Base-by-base conservation (phyloP, 2,888 invertebrate genomes). In the Netelia inedita region DNA sequence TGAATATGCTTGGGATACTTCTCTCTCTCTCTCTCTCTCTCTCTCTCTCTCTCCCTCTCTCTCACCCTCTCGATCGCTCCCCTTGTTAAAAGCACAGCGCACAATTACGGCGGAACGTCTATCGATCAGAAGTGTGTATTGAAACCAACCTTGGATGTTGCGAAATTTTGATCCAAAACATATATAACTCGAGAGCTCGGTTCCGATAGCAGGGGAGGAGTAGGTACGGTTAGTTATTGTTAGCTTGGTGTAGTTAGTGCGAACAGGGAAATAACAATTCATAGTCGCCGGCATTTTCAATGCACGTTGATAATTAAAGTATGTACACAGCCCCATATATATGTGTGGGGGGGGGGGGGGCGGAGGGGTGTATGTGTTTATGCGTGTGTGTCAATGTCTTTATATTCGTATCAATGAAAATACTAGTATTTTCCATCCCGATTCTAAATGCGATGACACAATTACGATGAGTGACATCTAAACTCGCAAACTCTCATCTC, bases 91-190 rank as follows among this genome's bases (percentile, higher is more conserved):
- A 69, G 46, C n/a, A 19, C 23, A 65, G 41, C 41, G 23, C 66
- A 41, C 73, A 82, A 78, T 68, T 78, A 43, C 61, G 28, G 55
- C 10, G 59, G 53, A 73, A 74, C 68, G 82, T 68, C 35, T 59
- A 55, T 82, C 73, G 78, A 78, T 73, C 28, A 53, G 11, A 53
- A 10, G 28, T 68, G 55, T 14, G 43, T 41, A 73, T 74, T 55
- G 53, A 79, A 68, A 83, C n/a, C n/a, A 28, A 43, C 74, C 66
- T 83, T 79, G 23, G 59, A 23, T 19, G 46, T 74, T 68, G 10
- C 41, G 43, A 43, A 63, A 74, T 73, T 83, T 61, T 21, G 53
- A 35, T 63, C 41, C 11, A 23, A 14, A 74, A 46, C 28, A 28
- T 5, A 28, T 28, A 28, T 28, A 28, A 28, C 5, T 28, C 28